Evolutionary conservation across 2,113 vertebrate species (phyloP), one percentile per base, ranked within the genome.

Genomic region (Rana temporaria): DNA sequence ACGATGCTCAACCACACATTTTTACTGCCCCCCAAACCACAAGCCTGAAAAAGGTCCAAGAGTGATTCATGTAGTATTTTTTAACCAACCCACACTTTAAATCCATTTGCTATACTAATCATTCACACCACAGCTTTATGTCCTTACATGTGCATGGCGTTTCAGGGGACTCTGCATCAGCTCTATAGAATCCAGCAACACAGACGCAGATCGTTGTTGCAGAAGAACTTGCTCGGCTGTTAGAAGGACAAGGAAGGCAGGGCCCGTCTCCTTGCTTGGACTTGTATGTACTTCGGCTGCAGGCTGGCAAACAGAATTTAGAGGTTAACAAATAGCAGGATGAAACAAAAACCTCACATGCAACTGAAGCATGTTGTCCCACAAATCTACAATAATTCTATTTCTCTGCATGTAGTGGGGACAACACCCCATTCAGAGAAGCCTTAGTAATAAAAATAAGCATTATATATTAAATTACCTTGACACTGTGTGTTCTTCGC

Each of bases 401-500:
- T 48, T 48, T 48, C 42, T 48, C 9, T 48, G 42, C 12, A 3
- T 48, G 42, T 12, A 48, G 9, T 38, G 34, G 34, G 34, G 34
- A 38, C 34, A 38, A 5, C 34, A 38, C 7, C 34, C 34, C 34
- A 38, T 8, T 48, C 42, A 48, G 2, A 48, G 42, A 48, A 48
- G 12, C 42, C 8, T 48, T 48, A 48, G 0, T 14, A 48, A 2
- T 8, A 48, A 48, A 48, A 48, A 48, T 48, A 48, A 14, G 9
- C 42, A 48, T 48, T 1, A 8, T 6, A 48, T 9, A 57, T 4
- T 2, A n/a, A n/a, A 60, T 6, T 90, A 98, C 98, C 93, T 92
- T 96, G 96, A 88, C 98, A 99, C 84, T 98, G 96, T 0, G 95
- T 95, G 2, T 99, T 96, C 90, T 96, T 97, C 91, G 94, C 94